phyloP scores from a whole-genome alignment of 1,140 invertebrate genomes.

The Macrostomum lignano region DNA sequence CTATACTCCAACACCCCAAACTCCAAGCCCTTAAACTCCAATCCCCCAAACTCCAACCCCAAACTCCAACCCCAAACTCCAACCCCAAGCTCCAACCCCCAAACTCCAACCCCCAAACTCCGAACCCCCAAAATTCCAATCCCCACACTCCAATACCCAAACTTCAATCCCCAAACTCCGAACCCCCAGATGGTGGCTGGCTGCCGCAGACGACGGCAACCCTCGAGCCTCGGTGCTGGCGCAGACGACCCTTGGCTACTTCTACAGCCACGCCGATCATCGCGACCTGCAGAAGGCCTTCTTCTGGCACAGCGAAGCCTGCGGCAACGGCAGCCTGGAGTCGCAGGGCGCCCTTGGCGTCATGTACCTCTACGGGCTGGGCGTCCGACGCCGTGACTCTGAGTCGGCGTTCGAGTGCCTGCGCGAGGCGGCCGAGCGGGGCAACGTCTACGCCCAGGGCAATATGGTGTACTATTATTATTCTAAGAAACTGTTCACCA shows the following conservation, averaged over 20 bases:
- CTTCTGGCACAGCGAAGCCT: constrained; percentile 28
- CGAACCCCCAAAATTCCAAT: no score
- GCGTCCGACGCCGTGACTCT: constrained; percentile 13
- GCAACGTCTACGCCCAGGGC: constrained; percentile 28
- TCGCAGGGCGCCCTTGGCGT: constrained; percentile 26
- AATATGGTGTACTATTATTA: constrained; percentile 15
- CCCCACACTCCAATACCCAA: no score
- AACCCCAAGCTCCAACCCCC: no score
- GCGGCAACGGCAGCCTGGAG: constrained; percentile 25
- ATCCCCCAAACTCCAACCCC: no score
- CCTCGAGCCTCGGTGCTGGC: constrained; percentile 19
- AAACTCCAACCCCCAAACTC: no score
- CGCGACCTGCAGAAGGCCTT: constrained; percentile 21
- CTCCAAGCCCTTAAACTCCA: no score
- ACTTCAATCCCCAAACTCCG: not conserved
- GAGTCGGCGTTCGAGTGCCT: constrained; percentile 17
- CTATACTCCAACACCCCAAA: no score
- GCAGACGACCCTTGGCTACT: constrained; percentile 22
- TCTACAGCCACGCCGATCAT: constrained; percentile 16
- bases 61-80: no score
- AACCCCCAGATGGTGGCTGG: constrained; percentile 18
- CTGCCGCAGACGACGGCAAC: constrained; percentile 25
- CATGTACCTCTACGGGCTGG: constrained; percentile 24
- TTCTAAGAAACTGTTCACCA: constrained; percentile 21
- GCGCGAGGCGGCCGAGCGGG: constrained; percentile 19